Percentiles rank a stretch among this genome's conserved stretches.
phyloP scores from a whole-genome alignment of 1,140 invertebrate genomes.

The Ips typographus region DNA sequence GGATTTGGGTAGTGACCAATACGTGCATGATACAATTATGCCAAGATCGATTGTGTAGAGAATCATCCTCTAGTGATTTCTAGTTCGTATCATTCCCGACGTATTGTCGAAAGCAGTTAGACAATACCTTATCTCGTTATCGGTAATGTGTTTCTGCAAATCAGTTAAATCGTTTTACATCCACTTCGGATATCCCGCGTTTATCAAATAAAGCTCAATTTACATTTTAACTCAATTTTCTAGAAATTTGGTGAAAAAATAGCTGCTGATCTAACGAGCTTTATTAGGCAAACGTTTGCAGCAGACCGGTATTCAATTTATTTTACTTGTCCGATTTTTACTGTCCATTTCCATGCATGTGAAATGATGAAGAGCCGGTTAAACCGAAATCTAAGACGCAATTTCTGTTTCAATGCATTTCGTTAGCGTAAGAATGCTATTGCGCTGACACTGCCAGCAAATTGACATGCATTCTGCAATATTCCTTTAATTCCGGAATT shows the following conservation, averaged over 20 bases:
- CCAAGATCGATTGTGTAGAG: too few species aligned
- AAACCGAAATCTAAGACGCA: slow-evolving; percentile 15
- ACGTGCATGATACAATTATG: too few species aligned
- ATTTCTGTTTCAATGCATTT: slow-evolving; percentile 24
- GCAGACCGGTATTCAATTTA: not conserved
- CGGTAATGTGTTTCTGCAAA: slow-evolving; percentile 28
- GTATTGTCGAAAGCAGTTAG: slow-evolving; percentile 30
- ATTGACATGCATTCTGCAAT: slow-evolving; percentile 36
- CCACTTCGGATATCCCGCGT: slow-evolving; percentile 6
- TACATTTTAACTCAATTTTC: slow-evolving; percentile 16
- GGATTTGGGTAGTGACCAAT: too few species aligned
- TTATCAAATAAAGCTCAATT: slow-evolving; percentile 24
- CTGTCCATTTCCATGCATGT: too few species aligned
- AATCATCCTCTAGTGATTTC: too few species aligned
- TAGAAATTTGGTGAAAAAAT: slow-evolving; percentile 8
- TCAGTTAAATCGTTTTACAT: slow-evolving; percentile 28
- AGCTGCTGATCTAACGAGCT: slow-evolving; percentile 20
- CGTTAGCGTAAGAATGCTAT: slow-evolving; percentile 21
- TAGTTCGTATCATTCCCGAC: slow-evolving; percentile 31
- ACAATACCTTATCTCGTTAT: slow-evolving; percentile 17
- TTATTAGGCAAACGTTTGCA: slow-evolving; percentile 4
- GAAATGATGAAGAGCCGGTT: too few species aligned
- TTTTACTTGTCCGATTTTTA: not conserved
- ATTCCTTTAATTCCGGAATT: slow-evolving; percentile 32
- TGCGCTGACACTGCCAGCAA: slow-evolving; percentile 29